A percentile compares a stretch with the other conserved stretches of the same genome.
Conservation (phyloP, 2,113 vertebrate species). For the Acinonyx jubatus region DNA sequence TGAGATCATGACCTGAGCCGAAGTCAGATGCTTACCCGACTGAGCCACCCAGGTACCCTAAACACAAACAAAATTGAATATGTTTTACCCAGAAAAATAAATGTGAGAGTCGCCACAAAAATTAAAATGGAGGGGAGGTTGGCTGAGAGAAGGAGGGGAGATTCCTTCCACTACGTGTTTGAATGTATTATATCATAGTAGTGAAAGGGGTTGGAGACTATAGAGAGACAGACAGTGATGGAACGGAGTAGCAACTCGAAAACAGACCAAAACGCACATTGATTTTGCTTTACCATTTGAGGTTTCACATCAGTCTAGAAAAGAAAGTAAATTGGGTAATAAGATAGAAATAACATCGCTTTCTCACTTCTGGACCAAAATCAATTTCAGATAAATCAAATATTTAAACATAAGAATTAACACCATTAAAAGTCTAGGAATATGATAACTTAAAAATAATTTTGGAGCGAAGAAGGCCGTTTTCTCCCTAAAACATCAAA, state of each 20-base stretch:
- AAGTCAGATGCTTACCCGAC: too few species aligned
- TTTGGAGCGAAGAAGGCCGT: neutral
- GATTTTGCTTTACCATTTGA: neutral
- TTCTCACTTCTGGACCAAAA: neutral
- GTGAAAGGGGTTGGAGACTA: neutral
- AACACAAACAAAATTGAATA: neutral
- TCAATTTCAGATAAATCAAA: neutral
- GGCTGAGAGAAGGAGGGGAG: neutral
- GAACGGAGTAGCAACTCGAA: neutral
- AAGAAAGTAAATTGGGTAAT: neutral
- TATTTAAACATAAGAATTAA: neutral
- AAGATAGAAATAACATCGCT: neutral
- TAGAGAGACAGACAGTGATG: neutral
- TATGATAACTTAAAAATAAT: conserved; percentile 13
- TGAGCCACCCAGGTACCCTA: too few species aligned
- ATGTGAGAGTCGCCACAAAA: neutral
- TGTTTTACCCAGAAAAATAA: neutral
- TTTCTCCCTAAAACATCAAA: neutral
- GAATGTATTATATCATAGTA: neutral
- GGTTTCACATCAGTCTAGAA: neutral
- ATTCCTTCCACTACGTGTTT: neutral
- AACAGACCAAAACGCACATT: too few species aligned
- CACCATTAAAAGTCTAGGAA: neutral
- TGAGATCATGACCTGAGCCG: too few species aligned
- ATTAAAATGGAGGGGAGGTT: neutral